phyloP scores from a whole-genome alignment of 2,797 vertebrate species.

The Steatocranus sp. region DNA sequence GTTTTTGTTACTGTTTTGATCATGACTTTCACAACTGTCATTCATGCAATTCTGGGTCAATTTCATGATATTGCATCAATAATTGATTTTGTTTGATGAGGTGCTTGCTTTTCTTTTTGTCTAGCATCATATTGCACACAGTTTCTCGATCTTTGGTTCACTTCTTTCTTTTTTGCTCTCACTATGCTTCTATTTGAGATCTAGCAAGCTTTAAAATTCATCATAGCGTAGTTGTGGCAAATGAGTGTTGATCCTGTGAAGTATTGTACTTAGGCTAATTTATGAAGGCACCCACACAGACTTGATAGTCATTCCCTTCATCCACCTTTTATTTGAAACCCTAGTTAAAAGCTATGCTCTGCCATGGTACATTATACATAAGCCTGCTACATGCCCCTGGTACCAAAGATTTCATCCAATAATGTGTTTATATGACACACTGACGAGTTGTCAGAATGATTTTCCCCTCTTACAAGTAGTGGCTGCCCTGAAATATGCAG shows the following conservation, averaged over 20 bases:
- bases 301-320: conserved; percentile 72
- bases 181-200: conserved; percentile 35
- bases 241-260: conserved; percentile 72
- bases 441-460: conserved; percentile 64
- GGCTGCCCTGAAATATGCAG: conserved; percentile 55
- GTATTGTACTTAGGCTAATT: conserved; percentile 72
- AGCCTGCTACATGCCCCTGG: conserved; percentile 65
- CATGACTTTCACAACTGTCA: conserved; percentile 58
- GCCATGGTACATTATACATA: conserved; percentile 71
- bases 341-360: conserved; percentile 69
- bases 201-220: conserved; percentile 57
- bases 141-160: conserved; percentile 44
- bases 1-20: conserved; percentile 58
- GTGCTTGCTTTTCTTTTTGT: conserved; percentile 53
- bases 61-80: conserved; percentile 70
- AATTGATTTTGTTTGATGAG: conserved; percentile 59
- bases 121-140: conserved; percentile 32
- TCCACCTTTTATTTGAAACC: conserved; percentile 75
- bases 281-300: conserved; percentile 77
- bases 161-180: conserved; percentile 28
- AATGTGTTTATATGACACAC: conserved; percentile 64
- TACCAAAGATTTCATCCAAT: conserved; percentile 69
- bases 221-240: conserved; percentile 66
- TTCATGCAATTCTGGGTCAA: conserved; percentile 62
- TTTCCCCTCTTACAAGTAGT: conserved; percentile 38